phyloP scores from a whole-genome alignment of 1,140 invertebrate species.

The Hypsibius dujardini region DNA sequence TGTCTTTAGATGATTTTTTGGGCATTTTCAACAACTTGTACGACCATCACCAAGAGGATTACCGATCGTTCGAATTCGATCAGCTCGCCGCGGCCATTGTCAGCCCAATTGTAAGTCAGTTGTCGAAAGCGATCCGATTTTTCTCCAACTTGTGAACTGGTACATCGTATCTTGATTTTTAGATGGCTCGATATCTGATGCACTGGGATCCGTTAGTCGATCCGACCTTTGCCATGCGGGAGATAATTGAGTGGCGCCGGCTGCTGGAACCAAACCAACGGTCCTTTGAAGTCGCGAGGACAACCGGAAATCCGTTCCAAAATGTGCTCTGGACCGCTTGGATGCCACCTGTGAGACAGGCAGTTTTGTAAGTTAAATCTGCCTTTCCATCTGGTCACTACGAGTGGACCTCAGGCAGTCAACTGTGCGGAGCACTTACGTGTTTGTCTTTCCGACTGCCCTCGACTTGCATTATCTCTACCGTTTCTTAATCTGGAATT shows the following conservation, averaged over 20 bases:
- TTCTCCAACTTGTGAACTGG: background rate
- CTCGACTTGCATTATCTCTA: too few species aligned
- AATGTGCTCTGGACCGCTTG: constrained; percentile 67
- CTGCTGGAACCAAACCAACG: constrained; percentile 42
- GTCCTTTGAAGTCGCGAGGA: constrained; percentile 49
- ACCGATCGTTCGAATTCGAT: constrained; percentile 39
- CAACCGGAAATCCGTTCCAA: constrained; percentile 27
- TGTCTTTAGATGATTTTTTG: constrained; percentile 52
- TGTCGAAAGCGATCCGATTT: constrained; percentile 2
- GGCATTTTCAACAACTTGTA: constrained; percentile 54
- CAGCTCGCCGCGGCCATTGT: constrained; percentile 47
- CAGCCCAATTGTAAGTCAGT: background rate
- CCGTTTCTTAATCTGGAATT: too few species aligned
- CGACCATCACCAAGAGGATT: constrained; percentile 38
- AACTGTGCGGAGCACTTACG: background rate
- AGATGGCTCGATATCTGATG: constrained; percentile 46
- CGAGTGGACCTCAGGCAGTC: too few species aligned
- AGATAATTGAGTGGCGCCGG: constrained; percentile 53
- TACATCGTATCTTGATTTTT: constrained; percentile 19
- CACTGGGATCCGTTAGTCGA: constrained; percentile 54
- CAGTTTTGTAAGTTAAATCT: constrained; percentile 41
- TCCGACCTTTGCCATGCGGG: constrained; percentile 41
- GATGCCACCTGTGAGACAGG: constrained; percentile 57
- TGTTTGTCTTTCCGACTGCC: too few species aligned
- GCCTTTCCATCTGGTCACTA: background rate